Conservation (phyloP, 2,888 invertebrate genomes). For the Mythimna vitellina region DNA sequence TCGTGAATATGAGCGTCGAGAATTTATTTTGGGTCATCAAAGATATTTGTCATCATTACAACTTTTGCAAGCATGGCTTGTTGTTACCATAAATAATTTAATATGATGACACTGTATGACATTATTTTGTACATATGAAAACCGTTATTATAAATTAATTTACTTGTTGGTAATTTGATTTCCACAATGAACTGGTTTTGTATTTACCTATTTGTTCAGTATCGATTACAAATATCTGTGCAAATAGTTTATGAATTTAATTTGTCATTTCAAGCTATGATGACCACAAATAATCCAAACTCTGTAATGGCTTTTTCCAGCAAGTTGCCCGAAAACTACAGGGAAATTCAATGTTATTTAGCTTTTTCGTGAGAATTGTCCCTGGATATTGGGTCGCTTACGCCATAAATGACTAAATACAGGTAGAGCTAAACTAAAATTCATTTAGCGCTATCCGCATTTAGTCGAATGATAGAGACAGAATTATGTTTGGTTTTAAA, state of each 20-base stretch:
- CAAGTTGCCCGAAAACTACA: background rate
- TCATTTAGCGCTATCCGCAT: too few relatives aligned
- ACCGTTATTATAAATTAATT: background rate
- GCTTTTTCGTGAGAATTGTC: background rate
- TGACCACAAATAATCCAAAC: background rate
- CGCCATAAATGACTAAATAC: too few relatives aligned
- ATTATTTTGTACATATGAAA: background rate
- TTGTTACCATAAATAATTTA: background rate
- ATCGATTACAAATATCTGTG: background rate
- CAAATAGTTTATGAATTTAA: background rate
- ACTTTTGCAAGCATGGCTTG: background rate
- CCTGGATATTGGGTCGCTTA: background rate
- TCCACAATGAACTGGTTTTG: background rate
- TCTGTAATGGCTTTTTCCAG: background rate
- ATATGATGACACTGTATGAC: background rate
- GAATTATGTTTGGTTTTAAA: too few relatives aligned
- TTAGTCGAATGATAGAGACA: too few relatives aligned
- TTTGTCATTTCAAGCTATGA: background rate
- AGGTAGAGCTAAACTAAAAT: background rate
- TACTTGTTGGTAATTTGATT: background rate
- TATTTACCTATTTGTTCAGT: constrained; percentile 4
- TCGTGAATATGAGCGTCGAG: background rate
- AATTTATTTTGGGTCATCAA: too few relatives aligned
- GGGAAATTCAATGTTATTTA: background rate
- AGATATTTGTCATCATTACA: too few relatives aligned